Percentiles rank a stretch among this genome's conserved stretches.
phyloP scores from a whole-genome alignment of 2,113 vertebrate species.

The Macquaria ambigua region DNA sequence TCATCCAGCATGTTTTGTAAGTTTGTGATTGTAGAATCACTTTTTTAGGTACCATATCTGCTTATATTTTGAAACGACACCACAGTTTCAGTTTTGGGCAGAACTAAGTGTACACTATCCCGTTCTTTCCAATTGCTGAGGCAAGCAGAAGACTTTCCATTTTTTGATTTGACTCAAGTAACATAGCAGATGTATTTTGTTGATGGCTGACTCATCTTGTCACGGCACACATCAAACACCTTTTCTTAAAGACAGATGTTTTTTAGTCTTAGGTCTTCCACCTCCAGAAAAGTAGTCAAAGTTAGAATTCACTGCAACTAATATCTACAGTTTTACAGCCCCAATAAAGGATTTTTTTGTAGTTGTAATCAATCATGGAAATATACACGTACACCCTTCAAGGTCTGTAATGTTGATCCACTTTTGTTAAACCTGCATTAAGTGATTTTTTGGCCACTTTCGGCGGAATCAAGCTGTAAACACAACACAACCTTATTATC shows the following conservation, averaged over 20 bases:
- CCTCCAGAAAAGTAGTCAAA: neutral
- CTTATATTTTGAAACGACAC: neutral
- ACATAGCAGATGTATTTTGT: slow-evolving; percentile 14
- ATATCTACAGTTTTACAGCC: neutral
- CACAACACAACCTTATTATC: too few species aligned
- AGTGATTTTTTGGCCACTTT: neutral
- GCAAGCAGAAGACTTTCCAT: neutral
- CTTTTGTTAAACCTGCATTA: neutral
- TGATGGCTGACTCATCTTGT: slow-evolving; percentile 13
- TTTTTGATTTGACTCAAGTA: neutral
- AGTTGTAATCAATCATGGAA: neutral
- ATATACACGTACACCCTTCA: neutral
- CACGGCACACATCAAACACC: neutral
- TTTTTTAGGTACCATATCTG: neutral
- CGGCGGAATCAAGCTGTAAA: too few species aligned
- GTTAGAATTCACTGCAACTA: neutral
- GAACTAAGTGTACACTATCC: neutral
- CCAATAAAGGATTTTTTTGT: neutral
- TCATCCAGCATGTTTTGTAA: neutral
- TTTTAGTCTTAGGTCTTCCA: neutral
- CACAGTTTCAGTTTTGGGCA: neutral
- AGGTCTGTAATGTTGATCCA: neutral
- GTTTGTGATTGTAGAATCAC: neutral
- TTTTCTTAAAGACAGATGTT: neutral
- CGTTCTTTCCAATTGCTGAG: neutral